Evolutionary conservation across 2,113 vertebrate species (phyloP), one percentile per base, ranked within the genome.

Genomic region (Herpetotheres cachinnans): DNA sequence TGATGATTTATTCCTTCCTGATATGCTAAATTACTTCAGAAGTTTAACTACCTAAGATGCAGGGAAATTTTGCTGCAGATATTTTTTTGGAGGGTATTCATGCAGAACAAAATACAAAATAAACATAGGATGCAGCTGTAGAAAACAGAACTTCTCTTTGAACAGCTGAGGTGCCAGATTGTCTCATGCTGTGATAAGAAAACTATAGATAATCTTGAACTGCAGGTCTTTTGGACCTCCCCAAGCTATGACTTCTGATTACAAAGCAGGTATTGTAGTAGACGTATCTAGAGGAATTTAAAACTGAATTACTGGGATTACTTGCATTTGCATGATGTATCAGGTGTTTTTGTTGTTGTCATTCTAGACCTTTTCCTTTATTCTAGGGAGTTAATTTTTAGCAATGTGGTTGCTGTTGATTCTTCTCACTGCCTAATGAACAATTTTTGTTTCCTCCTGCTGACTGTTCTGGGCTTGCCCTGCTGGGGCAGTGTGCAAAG

Each of bases 111-210:
- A 96, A 83, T n/a, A 61, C 11, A 86, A 65, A 90, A 70, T 92
- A 86, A 95, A 91, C 44, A 71, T 6, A 34, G 11, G 19, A 63
- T 40, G 6, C 77, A 92, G 72, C 42, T 92, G 61, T 49, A 91
- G 69, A 91, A 95, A 93, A 40, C 47, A 74, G 36, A 52, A 11
- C 21, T 71, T 63, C n/a, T 78, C 63, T 90, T 92, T 93, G 89
- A 93, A 69, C 36, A 93, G 26, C 73, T 91, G 86, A 92, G 58
- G 65, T 71, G 34, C 8, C 54, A 74, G 59, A 55, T 52, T 24
- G 36, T 34, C 32, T 92, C n/a, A 30, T 69, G 25, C n/a, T 86
- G 19, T 79, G 32, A 56, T 38, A 70, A 59, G 52, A 67, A 79
- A 93, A 71, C 34, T 34, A 21, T 4, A 63, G 71, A 38, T 40